Conservation (phyloP, 2,888 invertebrate genomes). For the Tiliacea citrago region DNA sequence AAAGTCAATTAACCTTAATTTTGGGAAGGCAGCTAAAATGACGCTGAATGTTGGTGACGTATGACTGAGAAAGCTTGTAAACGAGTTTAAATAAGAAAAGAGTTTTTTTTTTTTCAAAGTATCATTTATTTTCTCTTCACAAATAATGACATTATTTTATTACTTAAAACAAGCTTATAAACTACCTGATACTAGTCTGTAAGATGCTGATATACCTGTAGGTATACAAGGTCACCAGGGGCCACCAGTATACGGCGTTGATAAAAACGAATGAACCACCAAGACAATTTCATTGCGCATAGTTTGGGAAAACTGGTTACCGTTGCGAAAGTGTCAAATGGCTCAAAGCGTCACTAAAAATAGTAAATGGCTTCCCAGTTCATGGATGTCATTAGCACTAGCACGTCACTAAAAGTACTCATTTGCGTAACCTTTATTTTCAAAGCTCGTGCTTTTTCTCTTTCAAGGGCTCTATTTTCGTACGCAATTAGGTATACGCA, state of each 20-base stretch:
- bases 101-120: background rate
- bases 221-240: background rate
- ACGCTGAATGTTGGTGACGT: constrained; percentile 51
- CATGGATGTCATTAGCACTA: constrained; percentile 74
- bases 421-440: constrained; percentile 35
- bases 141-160: background rate
- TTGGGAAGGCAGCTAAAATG: constrained; percentile 75
- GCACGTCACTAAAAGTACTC: constrained; percentile 35
- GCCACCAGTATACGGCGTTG: background rate
- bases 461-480: background rate
- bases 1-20: constrained; percentile 84
- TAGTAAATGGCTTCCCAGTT: constrained; percentile 76
- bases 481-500: background rate
- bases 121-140: background rate
- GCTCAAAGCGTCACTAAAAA: constrained; percentile 60
- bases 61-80: background rate
- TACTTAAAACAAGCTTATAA: background rate
- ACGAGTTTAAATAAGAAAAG: background rate
- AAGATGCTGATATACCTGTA: background rate
- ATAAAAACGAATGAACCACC: background rate
- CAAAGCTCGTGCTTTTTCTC: constrained; percentile 22
- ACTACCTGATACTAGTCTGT: background rate
- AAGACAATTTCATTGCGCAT: background rate
- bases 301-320: constrained; percentile 24
- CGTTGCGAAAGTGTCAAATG: constrained; percentile 55